Evolutionary conservation across 2,797 vertebrate species (phyloP), one percentile per base, ranked within the genome.

Genomic region (Geotrypetes seraphini): DNA sequence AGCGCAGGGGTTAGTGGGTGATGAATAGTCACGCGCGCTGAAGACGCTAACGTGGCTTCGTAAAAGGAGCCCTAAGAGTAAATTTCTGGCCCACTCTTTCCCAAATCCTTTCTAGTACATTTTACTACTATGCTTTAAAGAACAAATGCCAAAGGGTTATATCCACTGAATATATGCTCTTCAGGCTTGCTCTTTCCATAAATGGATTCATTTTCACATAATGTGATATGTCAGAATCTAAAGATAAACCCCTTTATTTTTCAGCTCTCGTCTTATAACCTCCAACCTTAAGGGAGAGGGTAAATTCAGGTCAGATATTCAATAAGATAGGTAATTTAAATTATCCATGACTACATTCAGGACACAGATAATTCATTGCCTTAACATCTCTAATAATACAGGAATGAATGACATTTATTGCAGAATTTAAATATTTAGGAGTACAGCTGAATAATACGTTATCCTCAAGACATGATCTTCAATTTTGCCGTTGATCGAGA

Each of bases 391-490:
- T 16, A 59, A 47, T 49, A 49, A 49, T 28, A 57, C 55, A 24
- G 24, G 7, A 46, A 53, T 63, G 50, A 57, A 51, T 65, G 47
- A 44, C 40, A 67, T 50, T 71, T 68, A 65, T 15, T 46, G 48
- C 15, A 47, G 47, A 63, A 63, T 47, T 73, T 48, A 70, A 72
- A 63, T 69, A 71, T 73, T 66, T 72, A 67, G 41, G 26, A 51
- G 39, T 47, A 51, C 31, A 38, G 40, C 35, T 47, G 50, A 62
- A 35, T 47, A 58, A 66, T 60, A 59, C 39, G 33, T 55, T 59
- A 51, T 20, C 13, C 24, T 43, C 25, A 3, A 19, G 35, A 40
- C 53, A 66, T 57, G 31, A 59, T 39, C 57, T 36, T 39, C 23
- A 52, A 33, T 46, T 65, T 60, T 47, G 33, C 60, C 66, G 64